Evolutionary conservation across 2,888 invertebrate genomes (phyloP).

Genomic region (Amorpha juglandis): DNA sequence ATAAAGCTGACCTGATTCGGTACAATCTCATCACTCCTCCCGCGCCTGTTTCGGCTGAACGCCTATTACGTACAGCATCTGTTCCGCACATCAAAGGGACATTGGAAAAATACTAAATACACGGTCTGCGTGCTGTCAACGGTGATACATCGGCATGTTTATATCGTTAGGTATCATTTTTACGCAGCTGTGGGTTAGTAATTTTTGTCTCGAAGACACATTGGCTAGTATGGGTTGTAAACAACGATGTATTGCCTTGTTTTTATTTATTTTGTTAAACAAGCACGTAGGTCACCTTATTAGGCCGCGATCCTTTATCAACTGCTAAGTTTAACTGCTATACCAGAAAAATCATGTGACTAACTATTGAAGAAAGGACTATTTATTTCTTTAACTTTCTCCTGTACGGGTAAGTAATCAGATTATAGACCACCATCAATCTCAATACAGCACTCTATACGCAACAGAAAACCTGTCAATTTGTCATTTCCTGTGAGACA

Average conservation of each 20-base stretch:
- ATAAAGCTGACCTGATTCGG: constrained; percentile 33
- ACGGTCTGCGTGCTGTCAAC: constrained; percentile 2
- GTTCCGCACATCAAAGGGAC: constrained; percentile 48
- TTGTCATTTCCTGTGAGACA: no score
- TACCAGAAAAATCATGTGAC: no score
- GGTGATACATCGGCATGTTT: constrained; percentile 3
- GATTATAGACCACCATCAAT: no score
- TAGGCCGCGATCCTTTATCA: no score
- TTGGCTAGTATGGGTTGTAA: background rate
- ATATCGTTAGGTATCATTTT: background rate
- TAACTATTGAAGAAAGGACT: no score
- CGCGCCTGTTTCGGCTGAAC: constrained; percentile 30
- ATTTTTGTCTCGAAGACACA: background rate
- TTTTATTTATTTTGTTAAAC: background rate
- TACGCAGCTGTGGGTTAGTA: background rate
- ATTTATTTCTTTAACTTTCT: no score
- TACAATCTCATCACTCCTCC: constrained; percentile 29
- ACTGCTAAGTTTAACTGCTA: no score
- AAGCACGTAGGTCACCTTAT: no score
- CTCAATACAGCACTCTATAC: no score
- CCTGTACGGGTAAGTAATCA: no score
- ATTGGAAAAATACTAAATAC: constrained; percentile 32
- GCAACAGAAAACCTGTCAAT: no score
- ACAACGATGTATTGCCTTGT: background rate
- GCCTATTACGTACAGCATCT: constrained; percentile 40